Conservation (phyloP, 2,888 invertebrate species). For the Cryptocephalus primarius region DNA sequence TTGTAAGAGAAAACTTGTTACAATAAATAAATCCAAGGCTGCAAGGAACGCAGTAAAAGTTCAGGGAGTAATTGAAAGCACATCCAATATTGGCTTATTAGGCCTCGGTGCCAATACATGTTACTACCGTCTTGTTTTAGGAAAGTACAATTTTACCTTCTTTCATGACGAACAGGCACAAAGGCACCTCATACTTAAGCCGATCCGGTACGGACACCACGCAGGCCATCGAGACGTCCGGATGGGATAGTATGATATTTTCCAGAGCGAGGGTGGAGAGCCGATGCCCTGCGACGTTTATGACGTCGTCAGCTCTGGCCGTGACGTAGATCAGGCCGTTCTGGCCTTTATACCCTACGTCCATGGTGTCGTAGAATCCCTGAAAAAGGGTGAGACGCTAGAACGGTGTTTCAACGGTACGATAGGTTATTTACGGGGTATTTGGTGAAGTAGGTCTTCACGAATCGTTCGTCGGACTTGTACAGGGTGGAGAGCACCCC, state of each 20-base stretch:
- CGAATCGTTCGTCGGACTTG: constrained; percentile 67
- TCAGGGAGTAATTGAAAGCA: no score
- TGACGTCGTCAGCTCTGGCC: constrained; percentile 87
- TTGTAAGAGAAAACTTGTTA: no score
- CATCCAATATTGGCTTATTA: no score
- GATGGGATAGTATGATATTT: constrained; percentile 80
- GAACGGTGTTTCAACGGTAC: no score
- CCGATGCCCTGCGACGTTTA: constrained; percentile 90
- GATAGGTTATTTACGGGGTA: constrained; percentile 55
- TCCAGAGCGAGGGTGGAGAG: constrained; percentile 83
- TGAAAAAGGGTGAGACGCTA: constrained; percentile 25
- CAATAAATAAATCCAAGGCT: no score
- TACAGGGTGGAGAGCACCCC: constrained; percentile 78
- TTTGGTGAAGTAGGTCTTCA: constrained; percentile 69
- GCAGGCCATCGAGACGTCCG: constrained; percentile 74
- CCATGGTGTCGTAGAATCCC: constrained; percentile 93
- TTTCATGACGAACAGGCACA: constrained; percentile 75
- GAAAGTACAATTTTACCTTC: constrained; percentile 39
- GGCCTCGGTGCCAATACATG: no score
- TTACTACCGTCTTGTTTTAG: no score
- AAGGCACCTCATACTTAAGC: constrained; percentile 83
- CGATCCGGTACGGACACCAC: constrained; percentile 84
- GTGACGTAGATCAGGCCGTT: constrained; percentile 81
- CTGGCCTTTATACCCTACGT: constrained; percentile 78
- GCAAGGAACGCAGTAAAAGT: no score